A percentile compares a stretch with the other conserved stretches of the same genome.
Conservation (phyloP, 2,888 invertebrate genomes). For the Ptilodon capucinus region DNA sequence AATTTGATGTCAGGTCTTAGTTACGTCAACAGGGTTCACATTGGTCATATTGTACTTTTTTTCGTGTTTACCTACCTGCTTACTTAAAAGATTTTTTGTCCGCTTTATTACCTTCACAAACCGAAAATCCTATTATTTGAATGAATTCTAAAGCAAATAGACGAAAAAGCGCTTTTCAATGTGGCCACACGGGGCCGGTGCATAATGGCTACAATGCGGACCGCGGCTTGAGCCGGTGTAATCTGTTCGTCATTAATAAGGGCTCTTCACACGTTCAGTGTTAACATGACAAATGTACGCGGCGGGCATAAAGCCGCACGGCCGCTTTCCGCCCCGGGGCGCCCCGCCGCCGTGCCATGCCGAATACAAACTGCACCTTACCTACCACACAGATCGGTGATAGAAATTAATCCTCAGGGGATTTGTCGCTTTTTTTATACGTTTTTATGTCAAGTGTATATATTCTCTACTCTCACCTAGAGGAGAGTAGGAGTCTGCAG, state of each 20-base stretch:
- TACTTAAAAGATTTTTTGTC: constrained; percentile 31
- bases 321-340: constrained; percentile 51
- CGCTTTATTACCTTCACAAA: constrained; percentile 36
- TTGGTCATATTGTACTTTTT: constrained; percentile 25
- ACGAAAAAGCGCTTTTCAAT: constrained; percentile 52
- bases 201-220: constrained; percentile 59
- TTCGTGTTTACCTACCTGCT: constrained; percentile 35
- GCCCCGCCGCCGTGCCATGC: constrained; percentile 47
- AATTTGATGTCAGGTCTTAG: constrained; percentile 5
- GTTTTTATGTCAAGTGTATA: not conserved
- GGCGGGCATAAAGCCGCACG: constrained; percentile 51
- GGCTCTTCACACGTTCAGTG: constrained; percentile 77
- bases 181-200: constrained; percentile 43
- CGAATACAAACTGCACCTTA: constrained; percentile 50
- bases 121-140: constrained; percentile 56
- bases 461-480: no score
- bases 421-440: constrained; percentile 11
- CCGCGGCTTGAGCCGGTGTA: constrained; percentile 56
- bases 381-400: constrained; percentile 47
- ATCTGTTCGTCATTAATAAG: constrained; percentile 78
- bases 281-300: constrained; percentile 79
- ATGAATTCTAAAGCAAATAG: constrained; percentile 55
- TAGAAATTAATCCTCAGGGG: constrained; percentile 17
- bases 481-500: no score
- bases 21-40: constrained; percentile 13